Evolutionary conservation across 2,888 invertebrate genomes (phyloP).

Genomic region (Pardosa pseudoannulata): DNA sequence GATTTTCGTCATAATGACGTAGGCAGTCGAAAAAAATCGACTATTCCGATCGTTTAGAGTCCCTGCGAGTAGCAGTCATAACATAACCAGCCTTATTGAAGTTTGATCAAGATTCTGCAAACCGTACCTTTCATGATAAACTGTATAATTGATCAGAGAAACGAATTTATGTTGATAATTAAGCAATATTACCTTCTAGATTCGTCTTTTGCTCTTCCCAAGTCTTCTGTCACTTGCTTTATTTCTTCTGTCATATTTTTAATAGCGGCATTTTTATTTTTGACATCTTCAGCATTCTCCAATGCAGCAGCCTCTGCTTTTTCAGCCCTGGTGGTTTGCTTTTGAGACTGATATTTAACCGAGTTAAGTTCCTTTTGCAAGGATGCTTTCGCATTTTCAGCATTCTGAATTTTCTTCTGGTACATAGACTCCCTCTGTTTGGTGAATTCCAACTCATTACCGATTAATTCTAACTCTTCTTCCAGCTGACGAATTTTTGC

Average conservation of each 20-base stretch:
- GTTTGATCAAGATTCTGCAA: too few relatives aligned
- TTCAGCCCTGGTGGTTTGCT: slow-evolving; percentile 16
- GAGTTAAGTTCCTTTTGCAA: slow-evolving; percentile 16
- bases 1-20: too few relatives aligned
- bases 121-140: too few relatives aligned
- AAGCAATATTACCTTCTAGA: not conserved
- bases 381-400: not conserved
- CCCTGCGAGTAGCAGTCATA: too few relatives aligned
- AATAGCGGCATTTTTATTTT: not conserved
- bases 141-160: too few relatives aligned
- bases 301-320: not conserved
- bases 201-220: not conserved
- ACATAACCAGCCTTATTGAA: too few relatives aligned
- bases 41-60: too few relatives aligned
- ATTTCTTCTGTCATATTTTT: not conserved
- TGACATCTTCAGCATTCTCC: not conserved
- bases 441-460: slow-evolving; percentile 11
- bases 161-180: too few relatives aligned
- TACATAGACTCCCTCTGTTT: slow-evolving; percentile 5
- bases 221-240: not conserved
- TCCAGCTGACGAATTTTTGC: slow-evolving; percentile 14
- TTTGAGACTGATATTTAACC: slow-evolving; percentile 23
- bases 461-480: slow-evolving; percentile 2
- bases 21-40: too few relatives aligned
- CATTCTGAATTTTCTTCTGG: not conserved